Percentiles rank a stretch among this genome's conserved stretches.
Evolutionary conservation across 2,797 vertebrate genomes (phyloP).

Genomic region (Lutjanus argentimaculatus): DNA sequence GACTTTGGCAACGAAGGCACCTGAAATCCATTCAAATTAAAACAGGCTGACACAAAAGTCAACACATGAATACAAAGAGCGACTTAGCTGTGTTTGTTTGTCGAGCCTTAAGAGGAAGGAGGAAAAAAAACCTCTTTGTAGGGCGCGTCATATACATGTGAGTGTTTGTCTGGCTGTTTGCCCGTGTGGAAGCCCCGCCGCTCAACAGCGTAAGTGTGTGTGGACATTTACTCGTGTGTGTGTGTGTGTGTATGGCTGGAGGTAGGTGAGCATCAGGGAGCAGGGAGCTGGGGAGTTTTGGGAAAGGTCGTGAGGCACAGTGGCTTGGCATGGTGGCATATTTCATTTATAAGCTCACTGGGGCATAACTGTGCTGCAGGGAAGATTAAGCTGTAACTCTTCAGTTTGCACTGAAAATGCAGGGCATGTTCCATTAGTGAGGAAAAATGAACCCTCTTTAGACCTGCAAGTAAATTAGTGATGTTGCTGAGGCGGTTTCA

Average conservation of each 20-base stretch:
- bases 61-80: constrained; percentile 63
- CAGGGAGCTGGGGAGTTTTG: constrained; percentile 63
- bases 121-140: constrained; percentile 19
- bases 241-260: constrained; percentile 45
- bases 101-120: constrained; percentile 33
- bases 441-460: constrained; percentile 40
- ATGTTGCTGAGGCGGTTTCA: constrained; percentile 33
- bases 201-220: constrained; percentile 29
- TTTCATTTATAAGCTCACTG: constrained; percentile 78
- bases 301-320: constrained; percentile 73
- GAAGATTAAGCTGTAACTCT: constrained; percentile 70
- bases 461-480: constrained; percentile 45
- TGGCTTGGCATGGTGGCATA: constrained; percentile 75
- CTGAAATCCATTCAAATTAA: constrained; percentile 74
- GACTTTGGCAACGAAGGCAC: constrained; percentile 45
- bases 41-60: constrained; percentile 58
- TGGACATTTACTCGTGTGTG: constrained; percentile 22
- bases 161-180: constrained; percentile 61
- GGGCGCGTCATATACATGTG: constrained; percentile 27
- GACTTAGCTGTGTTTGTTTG: constrained; percentile 49
- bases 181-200: constrained; percentile 41
- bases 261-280: constrained; percentile 58
- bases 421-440: constrained; percentile 52
- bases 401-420: constrained; percentile 59
- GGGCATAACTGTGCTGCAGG: constrained; percentile 73